Evolutionary conservation across 2,888 invertebrate species (phyloP).

Genomic region (Eudemis profundana): DNA sequence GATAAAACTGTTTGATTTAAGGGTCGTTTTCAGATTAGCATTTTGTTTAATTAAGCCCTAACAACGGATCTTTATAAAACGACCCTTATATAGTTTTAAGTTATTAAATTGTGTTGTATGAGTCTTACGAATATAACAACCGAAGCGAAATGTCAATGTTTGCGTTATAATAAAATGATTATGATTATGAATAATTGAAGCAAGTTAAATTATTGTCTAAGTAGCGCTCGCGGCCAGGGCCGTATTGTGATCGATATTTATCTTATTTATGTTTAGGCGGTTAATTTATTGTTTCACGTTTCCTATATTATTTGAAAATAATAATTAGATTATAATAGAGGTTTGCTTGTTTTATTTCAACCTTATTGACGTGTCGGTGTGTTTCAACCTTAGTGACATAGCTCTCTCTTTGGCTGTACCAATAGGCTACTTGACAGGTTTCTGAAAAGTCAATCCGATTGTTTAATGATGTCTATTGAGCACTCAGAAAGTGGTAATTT

Average conservation of each 20-base stretch:
- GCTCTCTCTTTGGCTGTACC: too few relatives aligned
- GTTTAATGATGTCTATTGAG: too few relatives aligned
- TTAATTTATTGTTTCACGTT: conserved; percentile 80
- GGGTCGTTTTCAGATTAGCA: too few relatives aligned
- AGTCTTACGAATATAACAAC: conserved; percentile 13
- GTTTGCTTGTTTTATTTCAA: conserved; percentile 59
- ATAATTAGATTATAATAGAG: conserved; percentile 74
- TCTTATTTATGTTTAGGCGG: conserved; percentile 70
- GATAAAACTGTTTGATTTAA: too few relatives aligned
- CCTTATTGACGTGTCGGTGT: neutral
- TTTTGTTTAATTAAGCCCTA: too few relatives aligned
- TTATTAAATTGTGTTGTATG: too few relatives aligned
- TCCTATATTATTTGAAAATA: conserved; percentile 76
- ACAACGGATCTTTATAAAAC: too few relatives aligned
- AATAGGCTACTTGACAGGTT: too few relatives aligned
- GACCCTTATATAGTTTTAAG: too few relatives aligned
- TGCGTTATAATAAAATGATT: conserved; percentile 13
- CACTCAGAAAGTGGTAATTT: too few relatives aligned
- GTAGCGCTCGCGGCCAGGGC: conserved; percentile 33
- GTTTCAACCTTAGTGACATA: too few relatives aligned
- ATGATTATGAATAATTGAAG: neutral
- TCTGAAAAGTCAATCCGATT: too few relatives aligned
- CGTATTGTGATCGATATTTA: conserved; percentile 67
- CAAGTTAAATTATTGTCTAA: conserved; percentile 36
- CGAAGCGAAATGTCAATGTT: conserved; percentile 19